A percentile compares a stretch with the other conserved stretches of the same genome.
phyloP scores from a whole-genome alignment of 2,888 invertebrate genomes.

The Holacanthella duospinosa region DNA sequence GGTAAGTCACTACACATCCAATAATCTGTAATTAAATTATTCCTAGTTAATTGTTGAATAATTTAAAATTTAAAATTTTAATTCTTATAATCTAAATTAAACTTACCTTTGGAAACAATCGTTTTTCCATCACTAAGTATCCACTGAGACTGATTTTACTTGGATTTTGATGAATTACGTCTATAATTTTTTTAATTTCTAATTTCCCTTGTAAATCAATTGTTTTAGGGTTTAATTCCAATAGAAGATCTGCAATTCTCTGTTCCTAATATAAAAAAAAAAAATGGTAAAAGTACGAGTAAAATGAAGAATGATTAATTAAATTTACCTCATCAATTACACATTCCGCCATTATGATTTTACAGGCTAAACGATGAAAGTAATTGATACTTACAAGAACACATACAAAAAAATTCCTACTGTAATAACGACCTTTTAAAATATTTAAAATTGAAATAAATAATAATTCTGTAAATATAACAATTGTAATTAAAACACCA shows the following conservation, averaged over 20 bases:
- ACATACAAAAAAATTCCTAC: not conserved
- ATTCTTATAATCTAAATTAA: not conserved
- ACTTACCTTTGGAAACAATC: not conserved
- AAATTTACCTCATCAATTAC: not conserved
- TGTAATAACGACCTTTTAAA: not conserved
- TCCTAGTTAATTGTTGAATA: not conserved
- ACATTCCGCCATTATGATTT: constrained; percentile 1
- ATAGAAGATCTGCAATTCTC: not conserved
- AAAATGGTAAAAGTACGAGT: no score
- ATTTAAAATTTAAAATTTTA: no score
- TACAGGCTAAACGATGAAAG: not conserved
- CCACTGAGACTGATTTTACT: not conserved
- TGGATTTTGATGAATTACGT: not conserved
- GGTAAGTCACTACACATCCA: not conserved
- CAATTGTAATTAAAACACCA: not conserved
- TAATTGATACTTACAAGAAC: not conserved
- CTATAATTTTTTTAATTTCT: not conserved
- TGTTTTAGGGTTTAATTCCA: not conserved
- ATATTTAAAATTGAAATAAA: not conserved
- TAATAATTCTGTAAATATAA: not conserved
- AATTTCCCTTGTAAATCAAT: not conserved
- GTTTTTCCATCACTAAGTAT: not conserved
- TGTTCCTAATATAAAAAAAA: not conserved
- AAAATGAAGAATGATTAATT: no score
- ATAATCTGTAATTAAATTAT: not conserved